A percentile compares a stretch with the other conserved stretches of the same genome.
These are phyloP conservation scores for Echeneis naucrates DNA, from an alignment of 2,797 vertebrate genomes.

Conservation along the genomic window DNA sequence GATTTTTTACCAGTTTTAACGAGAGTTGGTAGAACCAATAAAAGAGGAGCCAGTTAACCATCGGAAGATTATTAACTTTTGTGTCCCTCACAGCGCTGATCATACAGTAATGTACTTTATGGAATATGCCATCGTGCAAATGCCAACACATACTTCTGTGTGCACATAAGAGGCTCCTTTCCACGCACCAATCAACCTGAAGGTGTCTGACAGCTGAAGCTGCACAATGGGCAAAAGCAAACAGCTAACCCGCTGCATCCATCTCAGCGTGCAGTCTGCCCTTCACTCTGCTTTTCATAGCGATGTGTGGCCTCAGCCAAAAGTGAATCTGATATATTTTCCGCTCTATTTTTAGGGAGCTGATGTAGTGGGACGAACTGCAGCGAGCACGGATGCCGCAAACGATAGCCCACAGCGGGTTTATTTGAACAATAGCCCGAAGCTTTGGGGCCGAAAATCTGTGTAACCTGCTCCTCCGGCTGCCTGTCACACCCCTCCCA, in stretches of 20 bases:
- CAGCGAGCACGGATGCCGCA: not conserved
- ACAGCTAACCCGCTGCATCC: constrained; percentile 40
- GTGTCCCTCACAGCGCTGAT: not conserved
- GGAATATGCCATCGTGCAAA: not conserved
- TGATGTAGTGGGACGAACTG: constrained; percentile 40
- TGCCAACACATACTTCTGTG: not conserved
- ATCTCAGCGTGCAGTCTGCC: constrained; percentile 45
- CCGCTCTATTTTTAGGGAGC: constrained; percentile 63
- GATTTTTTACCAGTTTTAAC: not conserved
- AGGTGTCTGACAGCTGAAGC: not conserved
- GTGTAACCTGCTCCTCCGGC: constrained; percentile 65
- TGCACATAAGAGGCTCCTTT: constrained; percentile 16
- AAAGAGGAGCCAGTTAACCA: not conserved
- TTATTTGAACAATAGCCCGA: constrained; percentile 52
- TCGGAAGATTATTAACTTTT: not conserved
- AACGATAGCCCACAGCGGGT: constrained; percentile 28
- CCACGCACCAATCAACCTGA: constrained; percentile 13
- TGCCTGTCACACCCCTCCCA: constrained; percentile 77
- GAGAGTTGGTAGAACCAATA: not conserved
- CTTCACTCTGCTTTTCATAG: constrained; percentile 58
- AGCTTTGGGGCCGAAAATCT: constrained; percentile 36
- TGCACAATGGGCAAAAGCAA: constrained; percentile 22
- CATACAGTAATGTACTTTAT: not conserved
- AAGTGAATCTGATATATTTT: constrained; percentile 62
- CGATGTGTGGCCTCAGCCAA: constrained; percentile 43